A percentile compares a stretch with the other conserved stretches of the same genome.
phyloP scores from a whole-genome alignment of 2,113 vertebrate species.

The Upupa epops region DNA sequence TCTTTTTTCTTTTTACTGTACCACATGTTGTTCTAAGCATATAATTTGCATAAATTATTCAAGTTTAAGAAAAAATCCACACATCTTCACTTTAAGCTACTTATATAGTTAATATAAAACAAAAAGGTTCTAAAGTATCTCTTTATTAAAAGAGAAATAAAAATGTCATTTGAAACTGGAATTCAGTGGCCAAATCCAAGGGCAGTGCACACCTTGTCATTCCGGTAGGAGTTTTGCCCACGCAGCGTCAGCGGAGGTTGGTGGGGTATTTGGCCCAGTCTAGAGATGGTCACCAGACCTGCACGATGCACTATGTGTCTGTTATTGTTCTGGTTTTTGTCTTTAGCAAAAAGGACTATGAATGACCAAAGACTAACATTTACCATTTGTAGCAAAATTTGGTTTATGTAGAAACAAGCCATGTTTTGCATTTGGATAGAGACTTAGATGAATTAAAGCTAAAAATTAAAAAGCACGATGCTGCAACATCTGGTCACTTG shows the following conservation, averaged over 20 bases:
- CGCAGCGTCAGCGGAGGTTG: slow-evolving; percentile 28
- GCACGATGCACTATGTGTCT: slow-evolving; percentile 47
- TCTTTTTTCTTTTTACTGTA: slow-evolving; percentile 72
- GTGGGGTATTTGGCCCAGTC: slow-evolving; percentile 54
- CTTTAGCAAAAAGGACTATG: slow-evolving; percentile 56
- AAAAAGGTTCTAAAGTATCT: slow-evolving; percentile 63
- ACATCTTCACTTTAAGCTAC: slow-evolving; percentile 75
- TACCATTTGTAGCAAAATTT: slow-evolving; percentile 85
- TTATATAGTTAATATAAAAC: slow-evolving; percentile 77
- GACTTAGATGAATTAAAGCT: slow-evolving; percentile 88
- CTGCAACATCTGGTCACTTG: slow-evolving; percentile 76
- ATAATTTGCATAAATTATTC: slow-evolving; percentile 75
- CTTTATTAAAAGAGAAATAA: slow-evolving; percentile 73
- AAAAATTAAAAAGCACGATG: slow-evolving; percentile 82
- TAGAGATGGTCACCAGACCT: slow-evolving; percentile 41
- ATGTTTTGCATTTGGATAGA: slow-evolving; percentile 86
- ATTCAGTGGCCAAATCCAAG: slow-evolving; percentile 69
- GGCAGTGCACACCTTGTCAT: slow-evolving; percentile 36
- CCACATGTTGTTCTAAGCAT: slow-evolving; percentile 76
- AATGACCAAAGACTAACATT: slow-evolving; percentile 74
- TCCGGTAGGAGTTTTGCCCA: slow-evolving; percentile 38
- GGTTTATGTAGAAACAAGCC: slow-evolving; percentile 86
- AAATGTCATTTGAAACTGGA: slow-evolving; percentile 71
- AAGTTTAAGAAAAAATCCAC: slow-evolving; percentile 72
- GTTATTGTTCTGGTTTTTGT: slow-evolving; percentile 42